Conservation (phyloP, 2,113 vertebrate species). For the Sprattus sprattus region DNA sequence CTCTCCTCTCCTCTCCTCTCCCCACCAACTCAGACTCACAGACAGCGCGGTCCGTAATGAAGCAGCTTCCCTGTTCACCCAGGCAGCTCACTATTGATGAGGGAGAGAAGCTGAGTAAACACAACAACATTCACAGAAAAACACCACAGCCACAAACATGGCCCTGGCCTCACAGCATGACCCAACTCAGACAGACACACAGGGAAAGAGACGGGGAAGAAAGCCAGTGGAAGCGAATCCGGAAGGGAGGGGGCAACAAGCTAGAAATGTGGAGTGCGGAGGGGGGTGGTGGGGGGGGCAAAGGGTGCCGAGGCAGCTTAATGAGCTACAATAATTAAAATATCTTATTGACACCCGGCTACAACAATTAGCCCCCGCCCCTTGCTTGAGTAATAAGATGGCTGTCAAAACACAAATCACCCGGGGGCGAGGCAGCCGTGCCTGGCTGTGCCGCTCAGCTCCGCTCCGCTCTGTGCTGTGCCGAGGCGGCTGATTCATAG, state of each 20-base stretch:
- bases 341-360: conserved; percentile 70
- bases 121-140: conserved; percentile 31
- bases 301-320: conserved; percentile 61
- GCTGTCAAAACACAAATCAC: conserved; percentile 69
- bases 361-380: conserved; percentile 66
- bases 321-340: conserved; percentile 77
- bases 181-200: background rate
- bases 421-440: conserved; percentile 14
- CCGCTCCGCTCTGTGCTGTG: background rate
- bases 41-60: conserved; percentile 46
- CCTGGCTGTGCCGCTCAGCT: background rate
- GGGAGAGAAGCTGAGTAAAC: background rate
- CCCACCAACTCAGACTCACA: conserved; percentile 10
- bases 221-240: conserved; percentile 21
- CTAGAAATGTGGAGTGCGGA: background rate
- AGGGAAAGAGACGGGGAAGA: conserved; percentile 28
- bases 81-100: background rate
- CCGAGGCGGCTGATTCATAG: background rate
- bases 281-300: conserved; percentile 4
- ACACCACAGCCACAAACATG: conserved; percentile 20
- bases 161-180: background rate
- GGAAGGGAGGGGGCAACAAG: conserved; percentile 39
- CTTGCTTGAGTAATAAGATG: conserved; percentile 58
- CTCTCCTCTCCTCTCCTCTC: background rate
- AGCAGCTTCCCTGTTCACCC: conserved; percentile 42